phyloP scores from a whole-genome alignment of 2,797 vertebrate species.

The Anabacerthia variegaticeps region DNA sequence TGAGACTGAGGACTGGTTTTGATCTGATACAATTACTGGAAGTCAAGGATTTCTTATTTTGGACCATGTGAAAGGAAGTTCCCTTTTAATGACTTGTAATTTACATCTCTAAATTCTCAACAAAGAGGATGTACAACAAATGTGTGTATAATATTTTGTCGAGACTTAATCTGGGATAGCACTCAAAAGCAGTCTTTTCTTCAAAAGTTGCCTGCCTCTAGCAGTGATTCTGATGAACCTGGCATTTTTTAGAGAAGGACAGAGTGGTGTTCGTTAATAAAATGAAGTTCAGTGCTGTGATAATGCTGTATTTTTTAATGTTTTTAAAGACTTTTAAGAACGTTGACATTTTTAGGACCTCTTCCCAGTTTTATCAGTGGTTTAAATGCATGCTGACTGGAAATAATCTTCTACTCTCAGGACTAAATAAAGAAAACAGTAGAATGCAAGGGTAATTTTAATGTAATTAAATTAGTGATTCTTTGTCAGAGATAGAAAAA shows the following conservation, averaged over 20 bases:
- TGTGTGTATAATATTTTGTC: neutral
- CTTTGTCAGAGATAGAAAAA: neutral
- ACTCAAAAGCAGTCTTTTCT: neutral
- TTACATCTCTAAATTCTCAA: neutral
- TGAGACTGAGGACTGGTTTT: neutral
- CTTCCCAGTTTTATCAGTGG: neutral
- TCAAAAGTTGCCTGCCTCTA: neutral
- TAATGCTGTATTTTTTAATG: neutral
- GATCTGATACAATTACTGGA: neutral
- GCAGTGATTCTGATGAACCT: neutral
- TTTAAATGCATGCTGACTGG: neutral
- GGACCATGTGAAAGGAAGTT: neutral
- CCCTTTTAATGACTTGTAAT: neutral
- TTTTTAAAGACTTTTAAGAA: neutral
- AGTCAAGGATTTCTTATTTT: neutral
- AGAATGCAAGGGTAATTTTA: neutral
- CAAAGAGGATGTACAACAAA: neutral
- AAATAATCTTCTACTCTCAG: neutral
- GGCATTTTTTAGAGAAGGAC: neutral
- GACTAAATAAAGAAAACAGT: neutral
- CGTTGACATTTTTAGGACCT: neutral
- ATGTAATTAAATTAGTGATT: neutral
- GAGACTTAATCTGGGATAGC: neutral
- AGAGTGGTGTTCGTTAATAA: neutral
- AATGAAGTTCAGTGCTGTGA: neutral